Evolutionary conservation across 2,113 vertebrate species (phyloP).

Genomic region (Tupaia tana): DNA sequence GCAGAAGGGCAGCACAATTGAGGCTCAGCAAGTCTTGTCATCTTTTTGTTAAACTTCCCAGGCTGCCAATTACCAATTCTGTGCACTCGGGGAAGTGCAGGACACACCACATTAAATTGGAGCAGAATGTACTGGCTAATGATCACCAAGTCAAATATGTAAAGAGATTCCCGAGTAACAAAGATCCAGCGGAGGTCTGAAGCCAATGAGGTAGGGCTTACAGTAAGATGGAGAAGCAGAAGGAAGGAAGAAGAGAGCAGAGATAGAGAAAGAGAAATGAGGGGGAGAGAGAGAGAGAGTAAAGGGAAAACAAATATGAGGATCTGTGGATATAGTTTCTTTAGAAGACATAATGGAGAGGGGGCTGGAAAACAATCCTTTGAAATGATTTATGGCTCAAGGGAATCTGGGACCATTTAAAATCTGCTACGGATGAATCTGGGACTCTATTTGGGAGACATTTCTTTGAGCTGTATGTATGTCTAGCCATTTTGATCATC

Average conservation of each 20-base stretch:
- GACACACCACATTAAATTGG: slow-evolving; percentile 63
- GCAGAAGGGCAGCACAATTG: slow-evolving; percentile 58
- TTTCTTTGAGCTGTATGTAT: slow-evolving; percentile 70
- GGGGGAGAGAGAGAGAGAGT: background rate
- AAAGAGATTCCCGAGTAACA: slow-evolving; percentile 57
- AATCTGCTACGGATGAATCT: slow-evolving; percentile 67
- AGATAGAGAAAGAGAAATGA: background rate
- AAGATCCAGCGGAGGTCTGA: slow-evolving; percentile 47
- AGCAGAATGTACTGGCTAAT: slow-evolving; percentile 60
- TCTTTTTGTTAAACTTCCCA: slow-evolving; percentile 77
- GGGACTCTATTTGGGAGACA: slow-evolving; percentile 61
- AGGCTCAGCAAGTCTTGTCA: slow-evolving; percentile 62
- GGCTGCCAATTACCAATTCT: slow-evolving; percentile 76
- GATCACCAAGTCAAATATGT: slow-evolving; percentile 71
- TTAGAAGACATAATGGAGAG: slow-evolving; percentile 37
- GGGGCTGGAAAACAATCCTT: slow-evolving; percentile 60
- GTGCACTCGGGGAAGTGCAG: slow-evolving; percentile 39
- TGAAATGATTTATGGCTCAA: slow-evolving; percentile 63
- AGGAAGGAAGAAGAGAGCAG: background rate
- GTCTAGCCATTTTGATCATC: slow-evolving; percentile 73
- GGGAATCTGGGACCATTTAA: slow-evolving; percentile 69
- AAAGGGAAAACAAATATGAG: background rate
- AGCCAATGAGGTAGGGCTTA: background rate
- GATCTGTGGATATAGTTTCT: background rate
- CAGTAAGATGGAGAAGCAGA: slow-evolving; percentile 37